Evolutionary conservation across 2,113 vertebrate species (phyloP).

Genomic region (Stegastes partitus): DNA sequence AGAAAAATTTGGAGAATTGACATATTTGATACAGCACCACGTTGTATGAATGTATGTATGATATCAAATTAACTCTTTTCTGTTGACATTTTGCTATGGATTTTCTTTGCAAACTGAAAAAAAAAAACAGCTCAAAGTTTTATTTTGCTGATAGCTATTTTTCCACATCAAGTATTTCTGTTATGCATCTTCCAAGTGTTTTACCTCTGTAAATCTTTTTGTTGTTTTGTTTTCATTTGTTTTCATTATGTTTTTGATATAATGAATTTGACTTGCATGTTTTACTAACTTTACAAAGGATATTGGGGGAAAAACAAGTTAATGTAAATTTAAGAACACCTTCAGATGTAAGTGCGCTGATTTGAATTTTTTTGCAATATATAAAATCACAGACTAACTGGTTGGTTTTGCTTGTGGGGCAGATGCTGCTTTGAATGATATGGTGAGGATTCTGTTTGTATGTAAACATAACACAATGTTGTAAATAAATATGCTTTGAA

Average conservation of each 20-base stretch:
- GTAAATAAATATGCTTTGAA: slow-evolving; percentile 86
- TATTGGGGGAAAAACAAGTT: slow-evolving; percentile 16
- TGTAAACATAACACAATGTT: slow-evolving; percentile 78
- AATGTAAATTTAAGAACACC: slow-evolving; percentile 70
- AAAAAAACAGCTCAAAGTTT: slow-evolving; percentile 53
- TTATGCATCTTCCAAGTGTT: slow-evolving; percentile 70
- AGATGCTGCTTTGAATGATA: slow-evolving; percentile 65
- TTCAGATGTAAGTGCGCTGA: slow-evolving; percentile 45
- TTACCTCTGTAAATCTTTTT: slow-evolving; percentile 75
- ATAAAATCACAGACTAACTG: slow-evolving; percentile 65
- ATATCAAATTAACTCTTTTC: slow-evolving; percentile 51
- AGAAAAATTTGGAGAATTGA: slow-evolving; percentile 34
- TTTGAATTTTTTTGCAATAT: slow-evolving; percentile 44
- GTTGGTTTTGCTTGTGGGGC: slow-evolving; percentile 66
- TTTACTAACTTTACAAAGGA: slow-evolving; percentile 74
- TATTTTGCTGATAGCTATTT: slow-evolving; percentile 52
- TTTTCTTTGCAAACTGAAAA: slow-evolving; percentile 55
- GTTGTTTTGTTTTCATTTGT: slow-evolving; percentile 47
- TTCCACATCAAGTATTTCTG: slow-evolving; percentile 55
- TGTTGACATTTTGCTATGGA: slow-evolving; percentile 43
- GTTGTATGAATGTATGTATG: slow-evolving; percentile 67
- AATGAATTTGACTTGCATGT: slow-evolving; percentile 81
- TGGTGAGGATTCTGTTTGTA: slow-evolving; percentile 65
- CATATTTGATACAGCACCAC: slow-evolving; percentile 43
- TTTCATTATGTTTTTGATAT: slow-evolving; percentile 73